Conservation (phyloP, 2,113 vertebrate genomes). For the Formicarius rufipectus region DNA sequence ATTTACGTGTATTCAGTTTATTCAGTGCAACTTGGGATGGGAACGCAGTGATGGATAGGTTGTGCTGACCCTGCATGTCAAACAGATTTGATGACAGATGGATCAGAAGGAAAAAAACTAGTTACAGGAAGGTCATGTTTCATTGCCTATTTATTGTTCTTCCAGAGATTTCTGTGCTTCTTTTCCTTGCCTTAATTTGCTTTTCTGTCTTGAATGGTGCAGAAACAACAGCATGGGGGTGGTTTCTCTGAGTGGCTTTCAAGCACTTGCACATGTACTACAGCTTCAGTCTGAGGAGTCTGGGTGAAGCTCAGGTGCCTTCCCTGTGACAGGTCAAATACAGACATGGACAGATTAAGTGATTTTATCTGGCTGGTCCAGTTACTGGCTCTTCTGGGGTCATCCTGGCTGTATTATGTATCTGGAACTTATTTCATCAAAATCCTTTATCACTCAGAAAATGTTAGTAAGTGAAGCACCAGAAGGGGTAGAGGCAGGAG, state of each 20-base stretch:
- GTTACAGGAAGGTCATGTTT: not conserved
- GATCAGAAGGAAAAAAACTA: not conserved
- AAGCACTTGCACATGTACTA: not conserved
- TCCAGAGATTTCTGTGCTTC: not conserved
- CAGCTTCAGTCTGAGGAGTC: not conserved
- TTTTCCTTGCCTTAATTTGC: not conserved
- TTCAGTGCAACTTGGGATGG: not conserved
- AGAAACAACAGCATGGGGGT: not conserved
- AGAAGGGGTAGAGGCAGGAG: not conserved
- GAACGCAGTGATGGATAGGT: not conserved
- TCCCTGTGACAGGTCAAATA: not conserved
- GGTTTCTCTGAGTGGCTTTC: not conserved
- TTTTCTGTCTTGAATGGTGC: not conserved
- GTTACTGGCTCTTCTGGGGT: not conserved
- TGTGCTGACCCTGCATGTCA: not conserved
- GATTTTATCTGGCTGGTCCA: not conserved
- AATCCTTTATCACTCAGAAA: not conserved
- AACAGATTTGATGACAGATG: not conserved
- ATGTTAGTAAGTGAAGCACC: not conserved
- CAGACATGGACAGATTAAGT: not conserved
- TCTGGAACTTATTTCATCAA: not conserved
- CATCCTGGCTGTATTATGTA: not conserved
- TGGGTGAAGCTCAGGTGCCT: not conserved
- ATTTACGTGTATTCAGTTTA: accelerated
- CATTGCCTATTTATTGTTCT: not conserved